phyloP scores from a whole-genome alignment of 1,140 invertebrate species.

The Lordiphosa clarofinis region DNA sequence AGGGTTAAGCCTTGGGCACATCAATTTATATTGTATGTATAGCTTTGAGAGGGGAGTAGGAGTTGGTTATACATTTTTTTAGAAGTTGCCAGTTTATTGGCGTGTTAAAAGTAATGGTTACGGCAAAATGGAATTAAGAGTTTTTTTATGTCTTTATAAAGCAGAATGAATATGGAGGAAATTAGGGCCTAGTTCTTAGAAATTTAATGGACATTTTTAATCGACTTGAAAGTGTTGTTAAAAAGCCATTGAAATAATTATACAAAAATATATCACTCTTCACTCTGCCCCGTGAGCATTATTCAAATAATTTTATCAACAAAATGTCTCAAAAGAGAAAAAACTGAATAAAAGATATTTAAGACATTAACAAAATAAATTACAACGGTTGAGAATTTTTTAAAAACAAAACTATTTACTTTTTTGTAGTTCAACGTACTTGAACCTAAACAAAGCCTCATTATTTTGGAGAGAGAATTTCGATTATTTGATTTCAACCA shows the following conservation, averaged over 20 bases:
- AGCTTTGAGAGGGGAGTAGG: constrained; percentile 20
- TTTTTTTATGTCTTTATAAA: neutral
- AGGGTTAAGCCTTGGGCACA: constrained; percentile 56
- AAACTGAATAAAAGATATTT: too few relatives aligned
- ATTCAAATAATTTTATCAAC: too few relatives aligned
- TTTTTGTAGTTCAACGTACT: too few relatives aligned
- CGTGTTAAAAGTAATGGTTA: constrained; percentile 23
- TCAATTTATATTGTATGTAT: constrained; percentile 49
- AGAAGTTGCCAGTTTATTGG: constrained; percentile 47
- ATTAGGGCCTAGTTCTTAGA: neutral
- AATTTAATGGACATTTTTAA: neutral
- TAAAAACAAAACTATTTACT: too few relatives aligned
- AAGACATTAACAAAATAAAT: too few relatives aligned
- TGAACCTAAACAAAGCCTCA: too few relatives aligned
- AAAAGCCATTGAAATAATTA: constrained; percentile 4
- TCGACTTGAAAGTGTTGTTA: neutral
- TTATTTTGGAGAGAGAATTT: too few relatives aligned
- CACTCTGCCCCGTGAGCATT: too few relatives aligned
- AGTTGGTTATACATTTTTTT: constrained; percentile 26
- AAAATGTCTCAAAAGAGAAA: too few relatives aligned
- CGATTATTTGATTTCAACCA: too few relatives aligned
- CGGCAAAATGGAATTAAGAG: neutral
- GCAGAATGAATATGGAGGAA: neutral
- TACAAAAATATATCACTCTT: neutral
- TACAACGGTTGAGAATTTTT: too few relatives aligned